These are phyloP conservation scores for Limnephilus rhombicus DNA, from an alignment of 2,888 invertebrate species.

Conservation along the genomic window DNA sequence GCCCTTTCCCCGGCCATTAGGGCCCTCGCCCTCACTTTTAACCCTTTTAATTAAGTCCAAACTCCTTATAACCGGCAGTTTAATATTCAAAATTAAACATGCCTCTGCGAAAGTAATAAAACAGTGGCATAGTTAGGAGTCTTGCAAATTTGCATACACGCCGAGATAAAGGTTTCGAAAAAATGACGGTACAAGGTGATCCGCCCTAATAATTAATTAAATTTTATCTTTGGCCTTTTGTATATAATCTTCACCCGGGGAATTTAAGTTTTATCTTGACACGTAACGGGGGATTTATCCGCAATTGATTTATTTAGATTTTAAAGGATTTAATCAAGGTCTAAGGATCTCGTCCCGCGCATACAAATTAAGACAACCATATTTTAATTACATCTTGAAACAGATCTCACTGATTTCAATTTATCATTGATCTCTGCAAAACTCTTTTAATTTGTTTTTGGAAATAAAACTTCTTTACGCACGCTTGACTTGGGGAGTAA, in stretches of 20 bases:
- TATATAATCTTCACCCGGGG: constrained; percentile 37
- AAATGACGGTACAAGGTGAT: constrained; percentile 47
- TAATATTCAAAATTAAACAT: constrained; percentile 67
- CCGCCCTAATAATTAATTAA: constrained; percentile 56
- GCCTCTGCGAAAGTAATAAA: constrained; percentile 66
- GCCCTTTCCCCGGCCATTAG: constrained; percentile 44
- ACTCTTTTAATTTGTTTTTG: not conserved
- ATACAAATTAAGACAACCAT: not conserved
- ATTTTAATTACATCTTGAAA: not conserved
- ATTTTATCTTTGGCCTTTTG: constrained; percentile 44
- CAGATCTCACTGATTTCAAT: not conserved
- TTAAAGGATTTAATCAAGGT: constrained; percentile 18
- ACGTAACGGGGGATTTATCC: constrained; percentile 20
- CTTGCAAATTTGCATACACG: constrained; percentile 65
- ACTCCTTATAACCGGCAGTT: constrained; percentile 65
- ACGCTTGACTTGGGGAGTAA: too few relatives aligned
- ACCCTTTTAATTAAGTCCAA: constrained; percentile 66
- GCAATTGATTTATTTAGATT: constrained; percentile 45
- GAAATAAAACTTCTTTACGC: too few relatives aligned
- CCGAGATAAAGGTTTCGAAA: constrained; percentile 61
- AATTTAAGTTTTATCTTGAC: constrained; percentile 44
- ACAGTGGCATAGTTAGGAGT: constrained; percentile 66
- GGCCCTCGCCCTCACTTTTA: constrained; percentile 48
- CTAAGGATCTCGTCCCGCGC: not conserved
- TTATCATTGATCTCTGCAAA: not conserved